Conservation (phyloP, 2,113 vertebrate species). For the Tetrao urogallus region DNA sequence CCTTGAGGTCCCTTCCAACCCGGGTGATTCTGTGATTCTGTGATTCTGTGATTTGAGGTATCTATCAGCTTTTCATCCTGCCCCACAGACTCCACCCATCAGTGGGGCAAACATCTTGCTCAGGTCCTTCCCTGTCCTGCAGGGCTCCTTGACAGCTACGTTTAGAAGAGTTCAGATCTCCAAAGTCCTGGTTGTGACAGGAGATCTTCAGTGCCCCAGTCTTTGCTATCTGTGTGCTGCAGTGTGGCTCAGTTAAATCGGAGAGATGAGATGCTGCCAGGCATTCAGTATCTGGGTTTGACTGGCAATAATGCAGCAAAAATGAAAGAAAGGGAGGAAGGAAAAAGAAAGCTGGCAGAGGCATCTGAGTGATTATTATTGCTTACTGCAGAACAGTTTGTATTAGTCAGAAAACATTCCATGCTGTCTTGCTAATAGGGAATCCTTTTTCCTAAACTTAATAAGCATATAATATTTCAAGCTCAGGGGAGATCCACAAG, state of each 20-base stretch:
- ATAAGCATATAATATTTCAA: background rate
- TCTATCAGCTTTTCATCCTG: background rate
- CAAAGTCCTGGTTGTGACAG: constrained; percentile 53
- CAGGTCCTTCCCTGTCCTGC: constrained; percentile 19
- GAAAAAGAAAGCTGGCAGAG: background rate
- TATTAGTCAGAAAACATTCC: constrained; percentile 34
- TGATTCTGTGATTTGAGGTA: background rate
- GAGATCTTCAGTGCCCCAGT: constrained; percentile 20
- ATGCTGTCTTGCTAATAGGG: constrained; percentile 31
- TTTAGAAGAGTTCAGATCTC: constrained; percentile 64
- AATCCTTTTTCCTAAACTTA: background rate
- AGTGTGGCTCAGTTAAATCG: constrained; percentile 67
- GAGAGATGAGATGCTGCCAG: constrained; percentile 66
- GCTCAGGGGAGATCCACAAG: constrained; percentile 7
- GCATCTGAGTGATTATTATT: constrained; percentile 1
- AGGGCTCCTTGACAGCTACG: constrained; percentile 61
- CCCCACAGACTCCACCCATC: constrained; percentile 8
- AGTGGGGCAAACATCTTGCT: constrained; percentile 47
- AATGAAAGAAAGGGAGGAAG: background rate
- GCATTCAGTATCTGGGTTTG: constrained; percentile 23
- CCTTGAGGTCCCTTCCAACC: no score
- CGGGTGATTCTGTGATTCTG: no score
- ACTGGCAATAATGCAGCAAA: constrained; percentile 10
- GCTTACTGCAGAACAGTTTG: background rate
- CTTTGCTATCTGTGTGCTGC: constrained; percentile 8